Conservation (phyloP, 2,113 vertebrate genomes). For the Saiga tatarica region DNA sequence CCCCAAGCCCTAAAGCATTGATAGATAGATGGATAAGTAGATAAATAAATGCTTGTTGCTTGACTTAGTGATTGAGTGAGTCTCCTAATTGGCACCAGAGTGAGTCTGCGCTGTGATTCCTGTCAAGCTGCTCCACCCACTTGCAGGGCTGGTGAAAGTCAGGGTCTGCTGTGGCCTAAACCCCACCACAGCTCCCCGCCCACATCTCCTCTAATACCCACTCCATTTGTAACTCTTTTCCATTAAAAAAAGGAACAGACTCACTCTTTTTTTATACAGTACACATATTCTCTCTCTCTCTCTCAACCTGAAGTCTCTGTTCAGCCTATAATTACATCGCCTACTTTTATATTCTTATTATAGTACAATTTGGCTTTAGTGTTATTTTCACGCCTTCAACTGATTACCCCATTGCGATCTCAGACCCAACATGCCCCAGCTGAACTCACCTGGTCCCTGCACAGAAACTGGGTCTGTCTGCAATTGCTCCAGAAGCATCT, state of each 20-base stretch:
- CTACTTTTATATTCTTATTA: slow-evolving; percentile 34
- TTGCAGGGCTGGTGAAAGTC: not conserved
- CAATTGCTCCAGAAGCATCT: not conserved
- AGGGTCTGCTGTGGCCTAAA: not conserved
- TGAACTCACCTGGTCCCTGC: not conserved
- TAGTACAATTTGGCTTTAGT: not conserved
- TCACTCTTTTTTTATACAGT: not conserved
- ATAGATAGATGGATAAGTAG: not conserved
- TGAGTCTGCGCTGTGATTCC: not conserved
- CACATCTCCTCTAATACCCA: not conserved
- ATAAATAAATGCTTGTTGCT: not conserved
- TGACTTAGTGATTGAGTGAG: not conserved
- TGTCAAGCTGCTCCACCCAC: not conserved
- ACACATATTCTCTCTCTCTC: not conserved
- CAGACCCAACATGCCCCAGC: not conserved
- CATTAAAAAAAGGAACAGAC: not conserved
- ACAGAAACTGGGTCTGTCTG: not conserved
- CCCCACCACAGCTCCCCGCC: too few relatives aligned
- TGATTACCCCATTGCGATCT: not conserved
- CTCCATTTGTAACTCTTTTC: not conserved
- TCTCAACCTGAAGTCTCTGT: not conserved
- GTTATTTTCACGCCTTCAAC: not conserved
- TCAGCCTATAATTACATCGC: slow-evolving; percentile 25
- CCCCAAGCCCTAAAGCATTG: not conserved
- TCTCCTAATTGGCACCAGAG: not conserved